A percentile compares a stretch with the other conserved stretches of the same genome.
Conservation (phyloP, 1,140 invertebrate genomes). For the Drosophila kohkoa region DNA sequence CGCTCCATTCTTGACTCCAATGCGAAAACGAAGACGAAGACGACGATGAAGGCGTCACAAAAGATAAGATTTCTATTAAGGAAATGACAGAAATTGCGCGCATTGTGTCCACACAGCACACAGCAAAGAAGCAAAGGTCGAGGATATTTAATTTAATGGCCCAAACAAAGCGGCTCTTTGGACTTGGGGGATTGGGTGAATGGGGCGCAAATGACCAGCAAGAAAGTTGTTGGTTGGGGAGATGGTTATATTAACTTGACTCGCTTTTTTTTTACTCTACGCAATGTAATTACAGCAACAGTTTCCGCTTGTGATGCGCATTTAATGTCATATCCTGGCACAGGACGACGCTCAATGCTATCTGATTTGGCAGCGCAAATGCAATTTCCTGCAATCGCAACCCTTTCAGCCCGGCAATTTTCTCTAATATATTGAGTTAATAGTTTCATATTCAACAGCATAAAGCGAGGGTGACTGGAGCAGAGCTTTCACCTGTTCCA, state of each 20-base stretch:
- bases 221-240: constrained; percentile 12
- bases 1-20: constrained; percentile 18
- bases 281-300: constrained; percentile 75
- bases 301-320: constrained; percentile 76
- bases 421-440: constrained; percentile 71
- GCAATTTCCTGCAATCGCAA: constrained; percentile 76
- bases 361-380: constrained; percentile 80
- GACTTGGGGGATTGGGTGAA: constrained; percentile 15
- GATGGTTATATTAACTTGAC: neutral
- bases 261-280: constrained; percentile 14
- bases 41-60: constrained; percentile 53
- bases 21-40: neutral
- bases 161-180: constrained; percentile 63
- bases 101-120: constrained; percentile 56
- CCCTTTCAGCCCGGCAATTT: constrained; percentile 58
- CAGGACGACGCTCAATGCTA: constrained; percentile 51
- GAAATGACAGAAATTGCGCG: constrained; percentile 78
- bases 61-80: constrained; percentile 84
- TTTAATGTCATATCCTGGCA: constrained; percentile 77
- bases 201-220: constrained; percentile 69
- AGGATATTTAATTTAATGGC: constrained; percentile 83
- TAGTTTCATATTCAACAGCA: constrained; percentile 58
- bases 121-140: constrained; percentile 38
- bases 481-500: constrained; percentile 53
- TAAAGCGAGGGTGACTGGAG: neutral